A percentile compares a stretch with the other conserved stretches of the same genome.
Conservation (phyloP, 64 coral and sea anemone species). For the Pocillopora damicornis region DNA sequence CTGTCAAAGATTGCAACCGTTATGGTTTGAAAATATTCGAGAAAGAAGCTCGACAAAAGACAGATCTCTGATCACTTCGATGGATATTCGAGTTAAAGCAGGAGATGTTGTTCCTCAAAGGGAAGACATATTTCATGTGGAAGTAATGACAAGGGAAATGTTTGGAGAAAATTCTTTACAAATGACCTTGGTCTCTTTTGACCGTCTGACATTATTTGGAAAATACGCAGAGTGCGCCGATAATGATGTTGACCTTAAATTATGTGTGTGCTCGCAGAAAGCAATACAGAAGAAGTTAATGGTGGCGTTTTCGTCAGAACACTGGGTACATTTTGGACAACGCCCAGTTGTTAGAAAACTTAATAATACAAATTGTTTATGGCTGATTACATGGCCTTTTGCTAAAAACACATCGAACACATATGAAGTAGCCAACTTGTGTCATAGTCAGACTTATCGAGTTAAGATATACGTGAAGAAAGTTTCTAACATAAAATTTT, state of each 20-base stretch:
- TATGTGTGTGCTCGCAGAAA: conserved; percentile 61
- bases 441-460: not conserved
- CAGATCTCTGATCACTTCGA: conserved; percentile 57
- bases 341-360: not conserved
- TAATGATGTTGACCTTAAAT: conserved; percentile 45
- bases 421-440: conserved; percentile 17
- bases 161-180: conserved; percentile 39
- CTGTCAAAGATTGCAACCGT: conserved; percentile 45
- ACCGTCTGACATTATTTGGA: conserved; percentile 68
- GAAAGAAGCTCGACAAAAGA: conserved; percentile 45
- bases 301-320: not conserved
- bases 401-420: not conserved
- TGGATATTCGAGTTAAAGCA: conserved; percentile 45
- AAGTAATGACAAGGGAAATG: conserved; percentile 37
- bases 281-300: not conserved
- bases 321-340: not conserved
- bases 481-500: conserved; percentile 18
- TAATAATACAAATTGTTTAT: not conserved
- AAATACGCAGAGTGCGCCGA: conserved; percentile 66
- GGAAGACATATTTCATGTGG: conserved; percentile 72
- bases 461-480: not conserved
- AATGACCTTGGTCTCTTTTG: conserved; percentile 61
- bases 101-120: conserved; percentile 48
- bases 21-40: conserved; percentile 65
- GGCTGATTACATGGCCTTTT: not conserved